Evolutionary conservation across 1,140 invertebrate genomes (phyloP).

Genomic region (Musca domestica): DNA sequence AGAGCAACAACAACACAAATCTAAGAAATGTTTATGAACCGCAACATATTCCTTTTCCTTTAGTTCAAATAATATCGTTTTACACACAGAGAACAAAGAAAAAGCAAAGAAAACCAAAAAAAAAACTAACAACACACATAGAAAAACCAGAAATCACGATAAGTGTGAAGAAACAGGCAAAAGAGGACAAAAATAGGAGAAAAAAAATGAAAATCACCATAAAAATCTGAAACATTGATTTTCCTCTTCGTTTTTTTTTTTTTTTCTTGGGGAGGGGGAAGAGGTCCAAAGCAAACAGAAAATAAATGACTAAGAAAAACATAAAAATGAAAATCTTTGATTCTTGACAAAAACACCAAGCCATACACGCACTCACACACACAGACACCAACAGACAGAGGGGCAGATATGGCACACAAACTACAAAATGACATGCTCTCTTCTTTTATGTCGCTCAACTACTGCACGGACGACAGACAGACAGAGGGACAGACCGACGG

Average conservation of each 20-base stretch:
- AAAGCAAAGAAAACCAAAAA: neutral
- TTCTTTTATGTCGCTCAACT: too few species aligned
- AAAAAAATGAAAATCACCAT: conserved; percentile 1
- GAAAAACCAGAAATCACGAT: neutral
- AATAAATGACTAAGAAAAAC: conserved; percentile 15
- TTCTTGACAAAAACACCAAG: too few species aligned
- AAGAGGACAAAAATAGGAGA: neutral
- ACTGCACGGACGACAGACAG: too few species aligned
- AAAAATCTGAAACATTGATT: conserved; percentile 8
- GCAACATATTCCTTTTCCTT: neutral
- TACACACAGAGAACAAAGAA: conserved; percentile 1
- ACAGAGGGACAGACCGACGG: too few species aligned
- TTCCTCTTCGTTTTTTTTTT: neutral
- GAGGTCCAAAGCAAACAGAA: conserved; percentile 8
- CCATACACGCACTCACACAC: too few species aligned
- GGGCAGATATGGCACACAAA: too few species aligned
- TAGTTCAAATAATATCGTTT: conserved; percentile 17
- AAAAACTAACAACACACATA: neutral
- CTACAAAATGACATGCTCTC: too few species aligned
- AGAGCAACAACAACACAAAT: neutral
- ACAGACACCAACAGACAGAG: too few species aligned
- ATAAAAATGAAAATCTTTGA: conserved; percentile 3
- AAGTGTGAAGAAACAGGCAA: neutral
- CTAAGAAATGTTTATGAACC: neutral
- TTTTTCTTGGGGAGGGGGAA: neutral